These are phyloP conservation scores for Holothuria glaberrima DNA, from an alignment of 35 echinoderm and acorn worm genomes.

Conservation along the genomic window DNA sequence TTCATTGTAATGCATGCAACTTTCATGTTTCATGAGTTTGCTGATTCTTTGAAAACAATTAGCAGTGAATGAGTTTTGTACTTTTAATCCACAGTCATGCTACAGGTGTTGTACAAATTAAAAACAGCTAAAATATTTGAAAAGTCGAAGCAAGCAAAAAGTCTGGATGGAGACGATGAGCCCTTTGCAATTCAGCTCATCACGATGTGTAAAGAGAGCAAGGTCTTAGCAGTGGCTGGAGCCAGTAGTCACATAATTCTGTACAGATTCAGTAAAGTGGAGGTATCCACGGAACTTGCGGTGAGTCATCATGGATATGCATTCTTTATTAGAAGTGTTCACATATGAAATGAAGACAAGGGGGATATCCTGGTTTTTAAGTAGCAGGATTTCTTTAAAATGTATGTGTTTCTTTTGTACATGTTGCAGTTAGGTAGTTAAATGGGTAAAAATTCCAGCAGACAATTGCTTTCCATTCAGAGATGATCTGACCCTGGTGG, in stretches of 20 bases:
- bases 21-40: no score
- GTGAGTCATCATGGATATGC: slow-evolving; percentile 50
- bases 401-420: no score
- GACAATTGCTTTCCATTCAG: no score
- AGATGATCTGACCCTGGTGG: no score
- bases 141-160: slow-evolving; percentile 87
- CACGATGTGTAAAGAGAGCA: slow-evolving; percentile 89
- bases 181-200: slow-evolving; percentile 95
- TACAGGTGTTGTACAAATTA: slow-evolving; percentile 97
- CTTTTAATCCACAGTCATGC: slow-evolving; percentile 68
- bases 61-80: not conserved
- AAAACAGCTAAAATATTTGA: slow-evolving; percentile 99
- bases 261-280: slow-evolving; percentile 90
- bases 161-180: slow-evolving; percentile 89
- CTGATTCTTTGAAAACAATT: no score
- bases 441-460: no score
- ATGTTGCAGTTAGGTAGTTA: no score
- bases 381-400: no score
- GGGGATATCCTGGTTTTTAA: no score
- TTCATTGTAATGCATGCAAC: no score
- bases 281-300: slow-evolving; percentile 73
- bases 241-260: slow-evolving; percentile 94
- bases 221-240: slow-evolving; percentile 79
- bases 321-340: no score
- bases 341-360: no score